These are phyloP conservation scores for Tortricodes alternella DNA, from an alignment of 2,888 invertebrate genomes.

Conservation along the genomic window DNA sequence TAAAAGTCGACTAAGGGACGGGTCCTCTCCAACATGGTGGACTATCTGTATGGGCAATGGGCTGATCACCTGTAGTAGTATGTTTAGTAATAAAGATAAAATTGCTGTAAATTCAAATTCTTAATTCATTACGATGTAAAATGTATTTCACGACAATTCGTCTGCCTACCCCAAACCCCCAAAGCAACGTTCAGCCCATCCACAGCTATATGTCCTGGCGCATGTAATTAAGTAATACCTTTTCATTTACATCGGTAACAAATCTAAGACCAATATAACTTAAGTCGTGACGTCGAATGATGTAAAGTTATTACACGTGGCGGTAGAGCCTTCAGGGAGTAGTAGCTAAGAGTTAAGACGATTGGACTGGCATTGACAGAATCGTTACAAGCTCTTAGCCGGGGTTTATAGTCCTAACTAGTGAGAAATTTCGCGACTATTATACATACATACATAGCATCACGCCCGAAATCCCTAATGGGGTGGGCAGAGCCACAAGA, in stretches of 20 bases:
- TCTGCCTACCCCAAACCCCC: too few species aligned
- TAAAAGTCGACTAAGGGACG: too few species aligned
- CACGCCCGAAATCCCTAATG: too few species aligned
- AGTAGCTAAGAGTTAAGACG: slow-evolving; percentile 20
- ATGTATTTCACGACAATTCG: too few species aligned
- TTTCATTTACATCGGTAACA: slow-evolving; percentile 8
- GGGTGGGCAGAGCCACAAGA: too few species aligned
- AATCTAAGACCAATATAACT: slow-evolving; percentile 8
- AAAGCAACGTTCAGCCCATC: background rate
- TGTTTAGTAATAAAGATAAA: too few species aligned
- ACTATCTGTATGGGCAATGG: too few species aligned
- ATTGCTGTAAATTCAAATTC: too few species aligned
- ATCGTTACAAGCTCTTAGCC: slow-evolving; percentile 20
- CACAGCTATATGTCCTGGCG: background rate
- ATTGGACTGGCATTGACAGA: slow-evolving; percentile 13
- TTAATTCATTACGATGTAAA: too few species aligned
- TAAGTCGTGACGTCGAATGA: slow-evolving; percentile 23
- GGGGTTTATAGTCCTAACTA: slow-evolving; percentile 10
- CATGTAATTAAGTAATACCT: slow-evolving; percentile 26
- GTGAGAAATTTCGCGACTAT: slow-evolving; percentile 1
- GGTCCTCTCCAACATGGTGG: too few species aligned
- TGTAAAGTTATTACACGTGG: slow-evolving; percentile 28
- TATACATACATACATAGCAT: background rate
- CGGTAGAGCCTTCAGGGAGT: slow-evolving; percentile 25
- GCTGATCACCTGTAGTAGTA: too few species aligned